A percentile compares a stretch with the other conserved stretches of the same genome.
Conservation (phyloP, 2,797 vertebrate genomes). For the Anableps anableps region DNA sequence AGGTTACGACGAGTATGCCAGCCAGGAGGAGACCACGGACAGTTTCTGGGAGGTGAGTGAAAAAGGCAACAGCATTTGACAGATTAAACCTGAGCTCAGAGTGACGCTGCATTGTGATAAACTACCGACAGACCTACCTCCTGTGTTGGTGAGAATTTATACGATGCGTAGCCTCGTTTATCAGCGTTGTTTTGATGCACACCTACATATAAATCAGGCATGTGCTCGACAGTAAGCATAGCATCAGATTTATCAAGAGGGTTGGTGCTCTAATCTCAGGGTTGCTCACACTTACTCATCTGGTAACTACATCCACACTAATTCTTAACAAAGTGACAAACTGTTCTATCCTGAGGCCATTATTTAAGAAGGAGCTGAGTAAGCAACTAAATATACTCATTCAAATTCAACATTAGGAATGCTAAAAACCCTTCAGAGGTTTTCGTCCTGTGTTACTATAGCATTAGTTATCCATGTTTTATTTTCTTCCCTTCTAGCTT, state of each 20-base stretch:
- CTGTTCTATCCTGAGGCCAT: background rate
- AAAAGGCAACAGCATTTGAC: constrained; percentile 15
- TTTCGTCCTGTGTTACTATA: background rate
- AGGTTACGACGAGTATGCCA: constrained; percentile 87
- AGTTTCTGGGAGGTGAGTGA: constrained; percentile 97
- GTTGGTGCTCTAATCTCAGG: background rate
- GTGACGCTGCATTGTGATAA: constrained; percentile 24
- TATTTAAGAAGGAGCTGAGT: constrained; percentile 8
- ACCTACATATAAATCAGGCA: constrained; percentile 16
- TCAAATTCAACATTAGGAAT: background rate
- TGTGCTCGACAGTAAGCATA: background rate
- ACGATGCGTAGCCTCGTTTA: constrained; percentile 4
- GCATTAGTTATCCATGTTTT: background rate
- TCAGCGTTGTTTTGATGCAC: constrained; percentile 1
- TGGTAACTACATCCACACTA: background rate
- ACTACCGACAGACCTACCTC: constrained; percentile 36
- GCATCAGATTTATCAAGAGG: constrained; percentile 10
- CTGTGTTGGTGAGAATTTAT: background rate
- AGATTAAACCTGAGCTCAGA: constrained; percentile 25
- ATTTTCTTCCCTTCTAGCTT: background rate
- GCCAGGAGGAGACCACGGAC: constrained; percentile 90
- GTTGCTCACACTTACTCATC: constrained; percentile 3
- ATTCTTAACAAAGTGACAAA: constrained; percentile 13
- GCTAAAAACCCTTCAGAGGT: background rate
- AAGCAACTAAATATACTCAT: constrained; percentile 4